Evolutionary conservation across 2,113 vertebrate genomes (phyloP).

Genomic region (Microtus pennsylvanicus): DNA sequence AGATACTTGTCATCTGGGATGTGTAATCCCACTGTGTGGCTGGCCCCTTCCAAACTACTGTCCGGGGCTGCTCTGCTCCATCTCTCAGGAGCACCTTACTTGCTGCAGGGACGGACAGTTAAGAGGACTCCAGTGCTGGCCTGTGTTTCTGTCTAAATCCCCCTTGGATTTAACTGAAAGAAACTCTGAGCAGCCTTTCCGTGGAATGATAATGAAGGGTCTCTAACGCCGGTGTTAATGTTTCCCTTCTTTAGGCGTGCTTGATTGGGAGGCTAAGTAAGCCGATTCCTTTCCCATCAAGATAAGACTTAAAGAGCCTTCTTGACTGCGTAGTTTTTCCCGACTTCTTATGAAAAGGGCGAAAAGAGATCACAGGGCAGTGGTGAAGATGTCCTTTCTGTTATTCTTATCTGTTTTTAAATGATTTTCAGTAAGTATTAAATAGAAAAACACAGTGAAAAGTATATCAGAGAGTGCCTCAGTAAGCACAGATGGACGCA

Average conservation of each 20-base stretch:
- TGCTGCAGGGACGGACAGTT: neutral
- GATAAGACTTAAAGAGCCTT: conserved; percentile 74
- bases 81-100: neutral
- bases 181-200: neutral
- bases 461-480: neutral
- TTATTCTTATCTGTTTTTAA: neutral
- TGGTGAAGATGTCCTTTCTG: conserved; percentile 16
- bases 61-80: neutral
- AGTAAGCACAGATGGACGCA: neutral
- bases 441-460: neutral
- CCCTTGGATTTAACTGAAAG: neutral
- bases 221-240: neutral
- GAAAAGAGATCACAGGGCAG: neutral
- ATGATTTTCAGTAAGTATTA: neutral
- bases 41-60: neutral
- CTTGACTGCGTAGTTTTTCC: conserved; percentile 45
- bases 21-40: neutral
- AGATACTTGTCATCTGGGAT: neutral
- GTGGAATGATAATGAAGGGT: conserved; percentile 12
- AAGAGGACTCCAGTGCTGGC: neutral
- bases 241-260: conserved; percentile 45
- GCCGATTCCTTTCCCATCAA: conserved; percentile 71
- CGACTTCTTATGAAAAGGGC: neutral
- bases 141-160: neutral
- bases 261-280: conserved; percentile 70